These are phyloP conservation scores for Mormoops blainvillei DNA, from an alignment of 2,113 vertebrate species.

Conservation along the genomic window DNA sequence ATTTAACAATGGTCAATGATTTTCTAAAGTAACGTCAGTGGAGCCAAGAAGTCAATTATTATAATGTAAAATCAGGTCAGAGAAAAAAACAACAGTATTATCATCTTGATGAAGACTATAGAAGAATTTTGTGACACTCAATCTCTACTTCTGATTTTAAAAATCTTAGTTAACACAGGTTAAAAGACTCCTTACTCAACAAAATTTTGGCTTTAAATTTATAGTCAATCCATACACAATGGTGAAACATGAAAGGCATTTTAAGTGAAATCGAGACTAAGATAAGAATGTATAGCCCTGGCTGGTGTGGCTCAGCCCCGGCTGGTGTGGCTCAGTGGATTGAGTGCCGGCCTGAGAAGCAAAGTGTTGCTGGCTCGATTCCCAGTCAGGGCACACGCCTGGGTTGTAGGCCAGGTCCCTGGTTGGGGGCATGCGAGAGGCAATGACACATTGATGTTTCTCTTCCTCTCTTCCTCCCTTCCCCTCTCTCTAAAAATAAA, in stretches of 20 bases:
- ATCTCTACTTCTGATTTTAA: constrained; percentile 6
- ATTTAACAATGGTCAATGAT: constrained; percentile 25
- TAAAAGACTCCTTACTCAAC: neutral
- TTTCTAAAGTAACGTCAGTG: constrained; percentile 18
- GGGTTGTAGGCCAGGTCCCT: no score
- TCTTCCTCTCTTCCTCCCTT: no score
- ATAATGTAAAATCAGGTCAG: neutral
- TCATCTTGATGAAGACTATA: neutral
- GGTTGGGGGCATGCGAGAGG: no score
- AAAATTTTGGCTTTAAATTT: constrained; percentile 8
- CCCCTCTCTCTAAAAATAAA: no score
- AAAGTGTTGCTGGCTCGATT: no score
- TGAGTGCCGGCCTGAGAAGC: no score
- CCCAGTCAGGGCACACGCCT: no score
- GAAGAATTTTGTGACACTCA: neutral
- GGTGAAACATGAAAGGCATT: neutral
- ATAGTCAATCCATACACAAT: neutral
- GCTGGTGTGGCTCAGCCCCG: no score
- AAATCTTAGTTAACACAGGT: neutral
- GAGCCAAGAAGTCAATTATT: constrained; percentile 22
- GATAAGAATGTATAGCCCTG: no score
- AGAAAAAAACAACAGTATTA: neutral
- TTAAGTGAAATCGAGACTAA: neutral
- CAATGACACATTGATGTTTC: no score
- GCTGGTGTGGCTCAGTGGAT: no score